Percentiles rank a stretch among this genome's conserved stretches.
These are phyloP conservation scores for Pherbina coryleti DNA, from an alignment of 2,888 invertebrate genomes.

Conservation along the genomic window DNA sequence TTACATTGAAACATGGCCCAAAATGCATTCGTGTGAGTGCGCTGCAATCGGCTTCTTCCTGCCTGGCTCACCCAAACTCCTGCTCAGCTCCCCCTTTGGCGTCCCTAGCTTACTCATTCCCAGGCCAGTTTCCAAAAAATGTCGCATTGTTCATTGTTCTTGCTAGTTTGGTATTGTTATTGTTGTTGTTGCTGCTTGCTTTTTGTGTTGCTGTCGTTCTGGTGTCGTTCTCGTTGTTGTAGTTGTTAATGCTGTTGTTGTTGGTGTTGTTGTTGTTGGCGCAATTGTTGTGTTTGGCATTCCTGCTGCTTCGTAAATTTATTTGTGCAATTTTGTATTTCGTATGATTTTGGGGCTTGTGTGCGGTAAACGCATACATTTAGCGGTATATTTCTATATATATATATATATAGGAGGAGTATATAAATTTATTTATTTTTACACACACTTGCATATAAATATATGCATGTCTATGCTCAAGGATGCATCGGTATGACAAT, in stretches of 20 bases:
- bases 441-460: conserved; percentile 1
- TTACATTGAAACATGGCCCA: background rate
- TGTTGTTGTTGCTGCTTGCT: conserved; percentile 20
- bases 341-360: conserved; percentile 29
- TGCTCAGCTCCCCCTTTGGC: background rate
- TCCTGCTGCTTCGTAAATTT: conserved; percentile 45
- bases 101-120: background rate
- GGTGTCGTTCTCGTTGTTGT: conserved; percentile 26
- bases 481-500: conserved; percentile 18
- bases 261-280: conserved; percentile 28
- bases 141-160: conserved; percentile 37
- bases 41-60: background rate
- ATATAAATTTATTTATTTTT: background rate
- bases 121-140: conserved; percentile 24
- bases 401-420: conserved; percentile 12
- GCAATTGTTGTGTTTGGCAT: conserved; percentile 38
- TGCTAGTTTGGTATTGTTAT: conserved; percentile 5
- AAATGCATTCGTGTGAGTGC: conserved; percentile 5
- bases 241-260: conserved; percentile 30
- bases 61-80: background rate
- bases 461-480: conserved; percentile 17
- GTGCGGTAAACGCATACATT: conserved; percentile 6
- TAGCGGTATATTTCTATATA: background rate
- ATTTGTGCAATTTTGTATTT: conserved; percentile 37
- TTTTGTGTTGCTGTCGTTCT: conserved; percentile 33